A percentile compares a stretch with the other conserved stretches of the same genome.
These are phyloP conservation scores for human (Homo sapiens) DNA, from an alignment of 2,113 vertebrate species.

Conservation along the genomic window DNA sequence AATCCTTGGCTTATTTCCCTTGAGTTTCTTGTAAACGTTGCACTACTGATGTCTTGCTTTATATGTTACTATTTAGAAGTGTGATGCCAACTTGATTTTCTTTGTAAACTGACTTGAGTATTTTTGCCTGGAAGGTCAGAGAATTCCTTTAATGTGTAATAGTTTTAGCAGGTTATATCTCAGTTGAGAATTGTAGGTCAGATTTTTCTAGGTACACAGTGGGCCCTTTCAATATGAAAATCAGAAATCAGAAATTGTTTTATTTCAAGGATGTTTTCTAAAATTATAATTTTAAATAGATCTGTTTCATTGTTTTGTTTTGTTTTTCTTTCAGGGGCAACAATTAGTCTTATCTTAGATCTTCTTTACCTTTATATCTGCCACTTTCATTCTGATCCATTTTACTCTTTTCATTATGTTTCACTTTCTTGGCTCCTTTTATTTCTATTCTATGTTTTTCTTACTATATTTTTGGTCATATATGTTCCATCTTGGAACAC, in stretches of 20 bases:
- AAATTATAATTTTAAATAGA: not conserved
- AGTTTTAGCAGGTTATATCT: not conserved
- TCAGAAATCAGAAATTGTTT: not conserved
- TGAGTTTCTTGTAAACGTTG: constrained; percentile 10
- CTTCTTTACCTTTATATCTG: not conserved
- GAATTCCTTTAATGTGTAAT: not conserved
- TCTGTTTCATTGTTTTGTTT: not conserved
- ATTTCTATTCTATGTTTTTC: not conserved
- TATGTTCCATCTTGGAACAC: not conserved
- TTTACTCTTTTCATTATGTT: not conserved
- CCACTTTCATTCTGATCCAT: not conserved
- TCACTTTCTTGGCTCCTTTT: not conserved
- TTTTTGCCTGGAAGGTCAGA: not conserved
- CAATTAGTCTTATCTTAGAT: not conserved
- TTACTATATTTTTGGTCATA: not conserved
- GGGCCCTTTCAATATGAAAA: not conserved
- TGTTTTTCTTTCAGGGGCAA: not conserved
- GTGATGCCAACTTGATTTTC: not conserved
- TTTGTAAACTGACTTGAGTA: not conserved
- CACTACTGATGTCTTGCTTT: not conserved
- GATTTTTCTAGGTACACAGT: not conserved
- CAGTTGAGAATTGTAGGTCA: not conserved
- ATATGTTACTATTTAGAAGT: not conserved
- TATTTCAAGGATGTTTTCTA: constrained; percentile 8
- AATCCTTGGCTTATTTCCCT: not conserved